Evolutionary conservation across 2,797 vertebrate species (phyloP).

Genomic region (Urophycis tenuis): DNA sequence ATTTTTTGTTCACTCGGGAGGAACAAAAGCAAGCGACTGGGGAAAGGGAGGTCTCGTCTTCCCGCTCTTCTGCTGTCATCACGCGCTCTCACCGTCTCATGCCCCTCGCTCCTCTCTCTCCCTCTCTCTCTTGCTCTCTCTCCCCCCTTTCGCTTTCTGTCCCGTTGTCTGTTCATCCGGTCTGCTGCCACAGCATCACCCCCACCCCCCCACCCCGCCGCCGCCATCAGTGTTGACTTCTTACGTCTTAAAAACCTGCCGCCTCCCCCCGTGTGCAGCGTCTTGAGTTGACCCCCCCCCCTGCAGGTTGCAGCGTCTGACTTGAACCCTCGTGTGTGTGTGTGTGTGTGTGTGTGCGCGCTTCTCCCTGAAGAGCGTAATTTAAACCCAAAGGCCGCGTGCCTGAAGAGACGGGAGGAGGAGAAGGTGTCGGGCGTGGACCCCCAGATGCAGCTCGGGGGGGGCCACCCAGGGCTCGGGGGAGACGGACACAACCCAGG

Average conservation of each 20-base stretch:
- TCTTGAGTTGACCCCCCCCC: background rate
- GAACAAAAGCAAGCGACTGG: constrained; percentile 13
- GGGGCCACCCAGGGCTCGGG: constrained; percentile 80
- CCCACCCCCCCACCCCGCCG: background rate
- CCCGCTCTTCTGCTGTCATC: constrained; percentile 51
- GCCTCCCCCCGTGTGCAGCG: constrained; percentile 23
- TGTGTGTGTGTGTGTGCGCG: background rate
- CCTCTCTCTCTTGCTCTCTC: constrained; percentile 31
- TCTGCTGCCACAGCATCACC: background rate
- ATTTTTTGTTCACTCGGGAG: constrained; percentile 14
- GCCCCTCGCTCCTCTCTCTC: constrained; percentile 34
- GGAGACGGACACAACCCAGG: constrained; percentile 84
- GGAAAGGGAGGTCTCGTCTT: constrained; percentile 48
- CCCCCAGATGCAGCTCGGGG: constrained; percentile 86
- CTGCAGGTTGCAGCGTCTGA: constrained; percentile 10
- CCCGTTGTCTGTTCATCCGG: constrained; percentile 6
- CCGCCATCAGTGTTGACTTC: no score
- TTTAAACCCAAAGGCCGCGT: constrained; percentile 96
- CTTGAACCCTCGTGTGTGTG: background rate
- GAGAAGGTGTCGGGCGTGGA: constrained; percentile 93
- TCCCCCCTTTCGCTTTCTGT: constrained; percentile 17
- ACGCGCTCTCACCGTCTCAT: constrained; percentile 10
- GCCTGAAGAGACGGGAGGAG: constrained; percentile 96
- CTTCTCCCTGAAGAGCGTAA: constrained; percentile 80
- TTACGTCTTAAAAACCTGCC: constrained; percentile 1